Base-by-base conservation (phyloP, 2,888 invertebrate species). In the Cyclophora albipunctata region DNA sequence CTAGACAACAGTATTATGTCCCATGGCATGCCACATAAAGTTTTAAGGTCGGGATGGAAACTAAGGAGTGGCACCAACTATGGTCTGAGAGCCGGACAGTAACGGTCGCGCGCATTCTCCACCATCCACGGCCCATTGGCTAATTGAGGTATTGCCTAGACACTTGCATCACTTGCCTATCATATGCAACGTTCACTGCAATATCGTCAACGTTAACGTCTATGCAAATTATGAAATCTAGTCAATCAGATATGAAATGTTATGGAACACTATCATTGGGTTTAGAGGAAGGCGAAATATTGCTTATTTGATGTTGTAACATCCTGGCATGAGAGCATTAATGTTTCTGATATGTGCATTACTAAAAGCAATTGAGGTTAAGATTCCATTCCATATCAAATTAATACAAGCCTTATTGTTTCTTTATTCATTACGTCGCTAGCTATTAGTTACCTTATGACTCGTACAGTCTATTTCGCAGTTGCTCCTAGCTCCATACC, bases 71-170 rank as follows among this genome's bases (percentile, higher is more conserved):
- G 59, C 72, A 68, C 77, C 76, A 75, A 78, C 75, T 81, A 81
- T 59, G 80, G 79, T 63, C 53, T 59, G 51, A 50, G 62, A 73
- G 75, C 79, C 85, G 87, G 84, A 84, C 75, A 60, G 74, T 86
- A 86, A 87, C 87, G 87, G 87, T 84, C 64, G 81, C 69, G 70
- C 81, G 78, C 86, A 86, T 86, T 81, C 75, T 54, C 62, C 69
- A 67, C 66, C 66, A 69, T 63, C 54, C 60, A 51, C 63, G 64
- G 54, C 62, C 63, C 69, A 66, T 73, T 72, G 69, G 73, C 79
- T 85, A 86, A 86, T 86, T 86, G 81, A 59, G 59, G 57, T 59
- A 62, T 57, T 59, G 53, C 58, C 47, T 50, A 54, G 55, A 59
- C 55, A 62, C 61, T 57, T 52, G 48, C 50, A 48, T 50, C 58